phyloP scores from a whole-genome alignment of 2,888 invertebrate species.

The Steinernema carpocapsae region DNA sequence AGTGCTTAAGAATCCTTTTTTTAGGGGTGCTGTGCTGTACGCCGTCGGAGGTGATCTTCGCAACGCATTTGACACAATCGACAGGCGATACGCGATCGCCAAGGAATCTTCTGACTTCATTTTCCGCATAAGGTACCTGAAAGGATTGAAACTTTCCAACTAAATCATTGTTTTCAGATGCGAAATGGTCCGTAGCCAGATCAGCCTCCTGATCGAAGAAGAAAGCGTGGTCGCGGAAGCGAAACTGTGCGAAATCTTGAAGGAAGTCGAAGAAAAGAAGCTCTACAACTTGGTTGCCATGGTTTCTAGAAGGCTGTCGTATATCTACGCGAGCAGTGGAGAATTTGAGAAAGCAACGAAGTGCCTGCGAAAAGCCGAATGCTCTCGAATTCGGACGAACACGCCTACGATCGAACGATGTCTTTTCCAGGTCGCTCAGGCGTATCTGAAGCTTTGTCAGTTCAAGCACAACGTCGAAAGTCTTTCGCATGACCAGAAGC shows the following conservation, averaged over 20 bases:
- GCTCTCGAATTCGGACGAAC: background rate
- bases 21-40: background rate
- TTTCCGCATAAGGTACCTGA: background rate
- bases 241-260: background rate
- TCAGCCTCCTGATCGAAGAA: background rate
- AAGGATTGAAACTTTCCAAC: background rate
- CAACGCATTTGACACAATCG: conserved; percentile 6
- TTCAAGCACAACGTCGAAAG: too few species aligned
- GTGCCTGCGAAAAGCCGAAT: background rate
- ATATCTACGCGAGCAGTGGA: background rate
- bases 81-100: background rate
- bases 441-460: background rate
- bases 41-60: background rate
- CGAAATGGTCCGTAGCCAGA: conserved; percentile 22
- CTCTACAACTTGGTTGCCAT: conserved; percentile 7
- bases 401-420: conserved; percentile 7
- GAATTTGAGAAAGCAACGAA: background rate
- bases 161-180: background rate
- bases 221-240: background rate
- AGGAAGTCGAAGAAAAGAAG: background rate
- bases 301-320: conserved; percentile 8
- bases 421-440: background rate
- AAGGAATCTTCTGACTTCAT: conserved; percentile 11
- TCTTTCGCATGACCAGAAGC: too few species aligned
- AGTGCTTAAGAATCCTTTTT: background rate